phyloP scores from a whole-genome alignment of 2,888 invertebrate species.

The Merodon equestris region DNA sequence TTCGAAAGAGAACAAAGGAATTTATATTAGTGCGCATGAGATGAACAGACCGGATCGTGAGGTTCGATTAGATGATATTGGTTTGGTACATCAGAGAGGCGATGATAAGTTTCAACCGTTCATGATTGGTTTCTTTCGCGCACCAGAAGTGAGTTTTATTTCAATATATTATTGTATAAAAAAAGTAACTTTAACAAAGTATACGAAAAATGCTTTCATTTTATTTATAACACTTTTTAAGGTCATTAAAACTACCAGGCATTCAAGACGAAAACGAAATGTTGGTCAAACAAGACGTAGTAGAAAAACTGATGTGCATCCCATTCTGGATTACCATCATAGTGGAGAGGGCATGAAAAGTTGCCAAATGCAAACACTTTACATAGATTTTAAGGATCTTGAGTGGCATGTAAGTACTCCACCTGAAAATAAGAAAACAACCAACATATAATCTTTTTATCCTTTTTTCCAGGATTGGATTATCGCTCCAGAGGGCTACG shows the following conservation, averaged over 20 bases:
- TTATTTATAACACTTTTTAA: constrained; percentile 33
- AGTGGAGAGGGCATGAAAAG: constrained; percentile 81
- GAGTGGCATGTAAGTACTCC: constrained; percentile 89
- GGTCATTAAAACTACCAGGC: constrained; percentile 73
- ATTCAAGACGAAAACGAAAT: constrained; percentile 74
- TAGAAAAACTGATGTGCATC: constrained; percentile 77
- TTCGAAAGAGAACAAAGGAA: constrained; percentile 89
- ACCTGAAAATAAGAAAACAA: neutral
- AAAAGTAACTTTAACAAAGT: too few species aligned
- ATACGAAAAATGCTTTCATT: neutral
- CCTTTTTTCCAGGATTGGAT: constrained; percentile 90
- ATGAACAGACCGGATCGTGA: constrained; percentile 87
- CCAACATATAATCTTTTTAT: neutral
- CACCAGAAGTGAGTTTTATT: constrained; percentile 80
- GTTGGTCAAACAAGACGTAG: constrained; percentile 74
- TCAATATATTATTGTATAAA: too few species aligned
- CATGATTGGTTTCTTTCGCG: constrained; percentile 93
- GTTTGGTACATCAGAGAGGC: constrained; percentile 87
- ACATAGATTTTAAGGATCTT: constrained; percentile 94
- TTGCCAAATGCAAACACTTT: constrained; percentile 93
- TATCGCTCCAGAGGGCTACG: constrained; percentile 96
- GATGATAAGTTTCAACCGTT: constrained; percentile 93
- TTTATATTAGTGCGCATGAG: constrained; percentile 89
- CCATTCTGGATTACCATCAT: constrained; percentile 74
- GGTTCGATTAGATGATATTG: constrained; percentile 90